Evolutionary conservation across 2,888 invertebrate genomes (phyloP).

Genomic region (Andrena praecox): DNA sequence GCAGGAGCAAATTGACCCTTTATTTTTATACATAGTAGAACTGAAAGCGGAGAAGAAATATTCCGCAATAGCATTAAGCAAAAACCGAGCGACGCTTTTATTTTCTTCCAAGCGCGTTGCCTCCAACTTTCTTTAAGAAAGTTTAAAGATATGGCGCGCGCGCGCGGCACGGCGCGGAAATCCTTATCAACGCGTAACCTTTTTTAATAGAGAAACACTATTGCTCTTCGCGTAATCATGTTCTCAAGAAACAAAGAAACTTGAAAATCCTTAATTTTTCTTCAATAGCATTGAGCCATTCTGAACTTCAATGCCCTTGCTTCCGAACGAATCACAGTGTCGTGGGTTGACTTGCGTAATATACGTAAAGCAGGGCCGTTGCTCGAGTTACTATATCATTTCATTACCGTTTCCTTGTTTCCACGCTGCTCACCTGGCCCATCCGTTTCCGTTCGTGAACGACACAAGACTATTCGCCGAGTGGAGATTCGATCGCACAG

Average conservation of each 20-base stretch:
- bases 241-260: no score
- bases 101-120: slow-evolving; percentile 16
- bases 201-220: no score
- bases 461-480: slow-evolving; percentile 44
- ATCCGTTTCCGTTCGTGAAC: slow-evolving; percentile 44
- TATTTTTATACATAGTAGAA: slow-evolving; percentile 45
- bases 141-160: slow-evolving; percentile 22
- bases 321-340: background rate
- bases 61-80: slow-evolving; percentile 17
- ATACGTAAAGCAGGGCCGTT: slow-evolving; percentile 13
- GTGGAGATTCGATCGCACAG: slow-evolving; percentile 29
- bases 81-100: slow-evolving; percentile 32
- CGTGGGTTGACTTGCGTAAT: slow-evolving; percentile 36
- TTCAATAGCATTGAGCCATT: no score
- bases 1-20: slow-evolving; percentile 2
- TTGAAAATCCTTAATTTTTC: no score
- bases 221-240: no score
- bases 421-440: slow-evolving; percentile 11
- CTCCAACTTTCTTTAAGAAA: slow-evolving; percentile 64
- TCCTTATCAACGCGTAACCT: no score
- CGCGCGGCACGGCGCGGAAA: background rate
- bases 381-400: slow-evolving; percentile 29
- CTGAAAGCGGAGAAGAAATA: slow-evolving; percentile 31
- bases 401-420: slow-evolving; percentile 12
- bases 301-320: background rate